These are phyloP conservation scores for Lordiphosa mommai DNA, from an alignment of 1,140 invertebrate genomes.

Conservation along the genomic window DNA sequence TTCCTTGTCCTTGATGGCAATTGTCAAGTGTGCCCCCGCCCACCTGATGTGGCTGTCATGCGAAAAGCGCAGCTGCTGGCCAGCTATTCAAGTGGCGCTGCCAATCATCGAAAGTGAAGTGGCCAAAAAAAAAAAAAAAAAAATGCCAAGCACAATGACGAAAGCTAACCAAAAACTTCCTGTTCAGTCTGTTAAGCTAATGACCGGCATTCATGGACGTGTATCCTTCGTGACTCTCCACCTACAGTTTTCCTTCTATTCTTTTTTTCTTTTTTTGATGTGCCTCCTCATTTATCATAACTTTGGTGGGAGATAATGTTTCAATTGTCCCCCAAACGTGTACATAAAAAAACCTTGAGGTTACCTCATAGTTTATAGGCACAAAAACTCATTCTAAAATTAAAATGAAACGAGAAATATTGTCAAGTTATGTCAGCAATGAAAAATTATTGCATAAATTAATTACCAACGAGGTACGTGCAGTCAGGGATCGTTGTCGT, in stretches of 20 bases:
- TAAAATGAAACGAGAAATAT: slow-evolving; percentile 44
- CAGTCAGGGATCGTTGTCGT: slow-evolving; percentile 6
- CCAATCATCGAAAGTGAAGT: slow-evolving; percentile 71
- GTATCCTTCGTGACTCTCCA: slow-evolving; percentile 31
- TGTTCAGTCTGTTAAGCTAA: slow-evolving; percentile 70
- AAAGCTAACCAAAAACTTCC: slow-evolving; percentile 43
- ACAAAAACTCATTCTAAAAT: slow-evolving; percentile 51
- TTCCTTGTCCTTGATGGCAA: slow-evolving; percentile 66
- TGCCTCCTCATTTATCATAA: slow-evolving; percentile 61
- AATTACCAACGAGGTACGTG: slow-evolving; percentile 49
- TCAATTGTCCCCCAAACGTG: slow-evolving; percentile 49
- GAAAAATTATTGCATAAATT: slow-evolving; percentile 78
- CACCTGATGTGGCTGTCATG: slow-evolving; percentile 15
- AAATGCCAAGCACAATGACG: slow-evolving; percentile 46
- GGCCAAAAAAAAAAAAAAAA: no score
- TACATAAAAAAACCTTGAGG: slow-evolving; percentile 6
- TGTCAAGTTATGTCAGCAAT: slow-evolving; percentile 69
- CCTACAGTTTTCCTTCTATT: background rate
- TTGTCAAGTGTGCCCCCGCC: slow-evolving; percentile 54
- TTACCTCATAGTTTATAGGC: slow-evolving; percentile 31
- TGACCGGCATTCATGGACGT: slow-evolving; percentile 64
- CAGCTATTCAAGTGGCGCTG: slow-evolving; percentile 35
- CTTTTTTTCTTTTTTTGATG: slow-evolving; percentile 45
- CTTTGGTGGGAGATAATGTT: slow-evolving; percentile 38
- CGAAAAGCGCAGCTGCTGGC: slow-evolving; percentile 63